Evolutionary conservation across 2,888 invertebrate species (phyloP).

Genomic region (Carpatolechia fugitivella): DNA sequence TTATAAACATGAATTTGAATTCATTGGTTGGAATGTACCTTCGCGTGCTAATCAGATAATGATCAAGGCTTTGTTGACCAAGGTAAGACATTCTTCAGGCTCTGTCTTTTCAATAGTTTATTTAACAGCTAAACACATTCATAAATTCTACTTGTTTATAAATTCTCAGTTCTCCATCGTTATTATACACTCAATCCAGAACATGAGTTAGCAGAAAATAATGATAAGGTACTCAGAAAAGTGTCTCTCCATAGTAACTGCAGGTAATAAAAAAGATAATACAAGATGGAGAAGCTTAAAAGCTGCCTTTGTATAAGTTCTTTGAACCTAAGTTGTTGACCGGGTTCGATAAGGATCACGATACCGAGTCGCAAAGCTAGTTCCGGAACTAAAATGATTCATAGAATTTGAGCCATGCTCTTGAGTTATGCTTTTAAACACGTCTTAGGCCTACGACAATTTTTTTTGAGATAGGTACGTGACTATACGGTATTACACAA

Average conservation of each 20-base stretch:
- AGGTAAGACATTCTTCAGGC: slow-evolving; percentile 10
- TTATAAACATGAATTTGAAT: not conserved
- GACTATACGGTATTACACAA: no score
- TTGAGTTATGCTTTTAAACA: not conserved
- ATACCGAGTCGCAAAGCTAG: not conserved
- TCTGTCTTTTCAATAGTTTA: not conserved
- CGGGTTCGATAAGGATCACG: slow-evolving; percentile 16
- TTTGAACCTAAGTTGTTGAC: slow-evolving; percentile 13
- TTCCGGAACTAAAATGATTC: slow-evolving; percentile 8
- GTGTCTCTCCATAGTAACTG: no score
- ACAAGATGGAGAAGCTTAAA: not conserved
- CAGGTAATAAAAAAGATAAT: no score
- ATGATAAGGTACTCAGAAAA: no score
- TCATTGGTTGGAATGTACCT: not conserved
- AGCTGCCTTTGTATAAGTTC: slow-evolving; percentile 8
- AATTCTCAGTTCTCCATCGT: no score
- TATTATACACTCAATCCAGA: no score
- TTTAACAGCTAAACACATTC: not conserved
- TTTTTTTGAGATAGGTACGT: not conserved
- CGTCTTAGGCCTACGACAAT: not conserved
- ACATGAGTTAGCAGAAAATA: no score
- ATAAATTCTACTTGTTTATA: no score
- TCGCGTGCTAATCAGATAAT: slow-evolving; percentile 8
- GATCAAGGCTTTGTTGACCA: slow-evolving; percentile 10
- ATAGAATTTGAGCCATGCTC: not conserved